Evolutionary conservation across 2,113 vertebrate genomes (phyloP), one percentile per base, ranked within the genome.

Genomic region (Trogon melanurus): DNA sequence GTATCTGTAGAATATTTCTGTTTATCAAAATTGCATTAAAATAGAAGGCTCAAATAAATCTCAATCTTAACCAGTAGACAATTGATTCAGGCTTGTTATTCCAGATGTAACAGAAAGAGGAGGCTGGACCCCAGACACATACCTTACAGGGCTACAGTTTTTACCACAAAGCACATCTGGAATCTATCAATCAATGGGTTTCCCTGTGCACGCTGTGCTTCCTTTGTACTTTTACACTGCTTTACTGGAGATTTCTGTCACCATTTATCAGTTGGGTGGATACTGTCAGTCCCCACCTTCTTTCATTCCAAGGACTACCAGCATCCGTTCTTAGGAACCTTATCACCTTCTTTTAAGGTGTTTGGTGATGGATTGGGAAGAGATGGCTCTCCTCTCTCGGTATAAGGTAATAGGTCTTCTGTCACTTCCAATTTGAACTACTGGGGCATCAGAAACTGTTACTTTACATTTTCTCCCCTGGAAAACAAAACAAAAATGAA

Each of bases 381-480:
- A 66, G 65, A 86, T 67, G 69, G 32, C 45, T 79, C 73, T 92
- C 34, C 25, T 74, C 23, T 86, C 67, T 60, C 38, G 79, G 7
- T 84, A 70, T 48, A 91, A 95, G 48, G 65, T 84, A 84, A 78
- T 72, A 87, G 86, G 65, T 92, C 91, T 88, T 80, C 80, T 93
- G 73, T 91, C 88, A 84, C 70, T 95, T 92, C 51, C 38, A 86
- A 50, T 95, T 94, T 95, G 34, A 75, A 65, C 53, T 88, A 38
- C 17, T 4, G 7, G 32, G 53, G 16, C 65, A 82, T 95, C 81
- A 93, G 90, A 85, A 95, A 75, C 57, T 75, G 48, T 89, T 95
- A 67, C 34, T 87, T 96, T 56, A 64, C 26, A 8, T 93, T 93
- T 93, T 87, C 12, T 75, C 11, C 29, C 45, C 51, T 69, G 57